Percentiles rank a stretch among this genome's conserved stretches.
Conservation (phyloP, 1,140 invertebrate species). For the Temnothorax curvispinosus region DNA sequence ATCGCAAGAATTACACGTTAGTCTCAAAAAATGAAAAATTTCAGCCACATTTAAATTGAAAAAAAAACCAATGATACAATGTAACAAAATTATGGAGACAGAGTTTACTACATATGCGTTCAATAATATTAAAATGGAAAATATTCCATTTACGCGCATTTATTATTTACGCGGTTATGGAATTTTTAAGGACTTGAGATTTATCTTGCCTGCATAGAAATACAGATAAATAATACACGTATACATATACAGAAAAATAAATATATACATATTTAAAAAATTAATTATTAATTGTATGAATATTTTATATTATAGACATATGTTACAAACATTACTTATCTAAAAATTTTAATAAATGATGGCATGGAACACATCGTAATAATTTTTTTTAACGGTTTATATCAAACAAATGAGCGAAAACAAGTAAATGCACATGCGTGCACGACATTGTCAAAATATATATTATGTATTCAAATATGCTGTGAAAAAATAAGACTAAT, state of each 20-base stretch:
- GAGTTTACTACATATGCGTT: background rate
- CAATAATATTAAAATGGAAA: too few species aligned
- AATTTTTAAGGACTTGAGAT: background rate
- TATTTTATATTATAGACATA: background rate
- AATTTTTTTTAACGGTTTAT: background rate
- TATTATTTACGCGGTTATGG: background rate
- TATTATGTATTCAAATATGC: slow-evolving; percentile 1
- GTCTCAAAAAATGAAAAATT: background rate
- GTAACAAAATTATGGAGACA: background rate
- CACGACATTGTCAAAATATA: background rate
- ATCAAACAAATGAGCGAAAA: slow-evolving; percentile 20
- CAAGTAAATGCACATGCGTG: background rate
- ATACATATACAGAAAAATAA: background rate
- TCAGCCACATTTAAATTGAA: background rate
- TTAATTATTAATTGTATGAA: background rate
- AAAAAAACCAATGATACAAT: background rate
- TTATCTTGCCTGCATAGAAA: background rate
- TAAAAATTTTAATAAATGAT: background rate
- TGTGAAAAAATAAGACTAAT: background rate
- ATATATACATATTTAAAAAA: background rate
- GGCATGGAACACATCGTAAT: background rate
- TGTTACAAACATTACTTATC: background rate
- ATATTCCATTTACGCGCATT: too few species aligned
- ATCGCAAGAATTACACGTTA: slow-evolving; percentile 72
- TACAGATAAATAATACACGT: background rate